These are phyloP conservation scores for Drosophila hamatofila DNA, from an alignment of 2,888 invertebrate genomes.

Conservation along the genomic window DNA sequence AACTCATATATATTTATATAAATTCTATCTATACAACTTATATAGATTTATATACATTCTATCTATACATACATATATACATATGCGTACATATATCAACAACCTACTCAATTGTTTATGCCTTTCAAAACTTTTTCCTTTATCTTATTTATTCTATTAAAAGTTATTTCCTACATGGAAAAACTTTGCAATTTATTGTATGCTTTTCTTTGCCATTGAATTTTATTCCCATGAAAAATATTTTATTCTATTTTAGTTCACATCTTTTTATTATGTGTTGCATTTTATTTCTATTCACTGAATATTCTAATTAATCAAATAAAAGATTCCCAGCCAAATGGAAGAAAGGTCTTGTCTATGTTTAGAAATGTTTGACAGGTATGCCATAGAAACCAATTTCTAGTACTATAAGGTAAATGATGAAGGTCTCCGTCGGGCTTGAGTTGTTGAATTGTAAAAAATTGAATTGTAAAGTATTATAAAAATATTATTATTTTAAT, in stretches of 20 bases:
- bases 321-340: background rate
- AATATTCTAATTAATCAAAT: background rate
- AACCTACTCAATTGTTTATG: background rate
- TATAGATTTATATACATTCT: background rate
- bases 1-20: no score
- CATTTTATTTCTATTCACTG: conserved; percentile 7
- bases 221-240: conserved; percentile 10
- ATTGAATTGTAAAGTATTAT: no score
- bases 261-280: background rate
- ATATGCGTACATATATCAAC: background rate
- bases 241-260: conserved; percentile 4
- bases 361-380: conserved; percentile 17
- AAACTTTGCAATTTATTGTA: background rate
- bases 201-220: background rate
- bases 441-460: background rate
- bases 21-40: background rate
- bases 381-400: background rate
- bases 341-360: background rate
- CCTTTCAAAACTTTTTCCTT: background rate
- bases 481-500: no score
- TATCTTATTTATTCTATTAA: background rate
- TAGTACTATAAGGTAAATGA: background rate
- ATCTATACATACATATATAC: background rate
- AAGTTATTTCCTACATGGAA: background rate
- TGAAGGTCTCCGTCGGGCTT: background rate